phyloP scores from a whole-genome alignment of 2,888 invertebrate genomes.

The Drosophila nr. fundita region DNA sequence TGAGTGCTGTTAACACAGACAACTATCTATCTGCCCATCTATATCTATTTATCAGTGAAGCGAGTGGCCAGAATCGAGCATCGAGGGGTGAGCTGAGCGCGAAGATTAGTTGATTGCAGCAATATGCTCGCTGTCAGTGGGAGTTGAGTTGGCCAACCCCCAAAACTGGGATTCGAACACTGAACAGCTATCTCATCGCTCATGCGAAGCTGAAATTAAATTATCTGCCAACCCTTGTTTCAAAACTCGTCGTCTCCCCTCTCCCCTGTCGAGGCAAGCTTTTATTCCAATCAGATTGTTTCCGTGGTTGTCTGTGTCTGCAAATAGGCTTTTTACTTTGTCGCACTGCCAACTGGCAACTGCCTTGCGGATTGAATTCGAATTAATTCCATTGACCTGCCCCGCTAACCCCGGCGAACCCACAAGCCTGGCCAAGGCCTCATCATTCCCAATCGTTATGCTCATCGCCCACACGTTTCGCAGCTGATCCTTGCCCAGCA shows the following conservation, averaged over 20 bases:
- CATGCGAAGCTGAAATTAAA: conserved; percentile 84
- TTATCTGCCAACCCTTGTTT: conserved; percentile 84
- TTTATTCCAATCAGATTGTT: conserved; percentile 84
- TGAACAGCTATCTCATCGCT: conserved; percentile 71
- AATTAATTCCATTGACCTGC: conserved; percentile 84
- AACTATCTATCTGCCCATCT: conserved; percentile 5
- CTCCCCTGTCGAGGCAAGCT: conserved; percentile 39
- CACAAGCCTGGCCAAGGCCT: conserved; percentile 36
- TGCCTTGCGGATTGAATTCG: conserved; percentile 81
- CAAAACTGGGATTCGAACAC: conserved; percentile 9
- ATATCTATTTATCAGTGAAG: conserved; percentile 14
- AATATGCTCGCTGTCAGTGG: conserved; percentile 82
- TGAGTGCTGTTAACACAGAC: conserved; percentile 57
- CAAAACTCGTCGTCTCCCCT: conserved; percentile 46
- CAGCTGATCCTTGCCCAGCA: conserved; percentile 48
- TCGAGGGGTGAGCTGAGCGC: conserved; percentile 74
- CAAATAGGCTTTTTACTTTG: conserved; percentile 80
- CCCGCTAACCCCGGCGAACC: conserved; percentile 35
- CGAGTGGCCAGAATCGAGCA: conserved; percentile 1
- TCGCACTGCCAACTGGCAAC: conserved; percentile 54
- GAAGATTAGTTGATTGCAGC: conserved; percentile 85
- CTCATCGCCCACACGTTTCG: conserved; percentile 64
- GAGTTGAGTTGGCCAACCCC: conserved; percentile 23
- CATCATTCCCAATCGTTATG: conserved; percentile 48
- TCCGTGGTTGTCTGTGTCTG: conserved; percentile 74